Evolutionary conservation across 2,888 invertebrate species (phyloP).

Genomic region (Synanthedon tipuliformis): DNA sequence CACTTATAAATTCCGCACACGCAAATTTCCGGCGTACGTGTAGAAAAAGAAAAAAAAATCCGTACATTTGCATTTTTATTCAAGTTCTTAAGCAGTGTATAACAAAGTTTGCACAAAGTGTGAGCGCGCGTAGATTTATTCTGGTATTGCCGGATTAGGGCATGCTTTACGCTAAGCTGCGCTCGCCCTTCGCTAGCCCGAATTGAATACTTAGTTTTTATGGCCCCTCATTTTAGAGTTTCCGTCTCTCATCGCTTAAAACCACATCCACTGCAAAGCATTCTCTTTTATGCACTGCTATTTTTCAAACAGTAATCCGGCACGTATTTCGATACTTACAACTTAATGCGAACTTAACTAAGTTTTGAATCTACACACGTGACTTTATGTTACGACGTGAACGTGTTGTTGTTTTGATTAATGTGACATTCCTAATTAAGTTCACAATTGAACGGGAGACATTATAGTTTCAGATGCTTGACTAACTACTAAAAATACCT

Average conservation of each 20-base stretch:
- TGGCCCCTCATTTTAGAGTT: background rate
- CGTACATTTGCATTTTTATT: constrained; percentile 19
- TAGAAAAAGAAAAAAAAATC: constrained; percentile 12
- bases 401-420: no score
- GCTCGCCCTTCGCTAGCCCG: constrained; percentile 1
- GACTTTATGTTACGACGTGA: no score
- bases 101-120: constrained; percentile 22
- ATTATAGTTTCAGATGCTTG: no score
- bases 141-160: constrained; percentile 2
- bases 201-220: constrained; percentile 2
- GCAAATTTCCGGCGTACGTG: constrained; percentile 9
- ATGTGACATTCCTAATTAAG: no score
- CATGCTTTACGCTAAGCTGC: constrained; percentile 1
- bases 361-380: no score
- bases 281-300: background rate
- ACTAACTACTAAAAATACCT: no score
- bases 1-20: constrained; percentile 22
- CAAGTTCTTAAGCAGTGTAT: constrained; percentile 17
- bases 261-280: background rate
- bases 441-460: no score
- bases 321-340: no score
- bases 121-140: constrained; percentile 14
- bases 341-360: no score
- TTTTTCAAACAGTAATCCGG: no score
- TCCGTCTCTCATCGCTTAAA: background rate